Base-by-base conservation (phyloP, 1,140 invertebrate genomes). In the Varroa destructor region DNA sequence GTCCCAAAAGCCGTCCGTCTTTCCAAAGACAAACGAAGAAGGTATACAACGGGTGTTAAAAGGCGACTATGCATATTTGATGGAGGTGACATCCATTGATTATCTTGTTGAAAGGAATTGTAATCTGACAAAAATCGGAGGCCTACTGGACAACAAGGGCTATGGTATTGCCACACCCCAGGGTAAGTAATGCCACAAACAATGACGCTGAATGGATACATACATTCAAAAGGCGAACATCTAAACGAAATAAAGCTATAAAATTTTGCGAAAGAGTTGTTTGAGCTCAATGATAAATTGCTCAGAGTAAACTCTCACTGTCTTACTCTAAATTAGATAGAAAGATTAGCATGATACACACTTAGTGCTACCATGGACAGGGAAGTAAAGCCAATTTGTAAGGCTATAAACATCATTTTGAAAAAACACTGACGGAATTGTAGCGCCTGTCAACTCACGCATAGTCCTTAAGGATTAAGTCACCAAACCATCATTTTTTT, bases 91-190 rank as follows among this genome's bases (percentile, higher is more conserved):
- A 1, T 89, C 89, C 10, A 76, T 81, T 72, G 90, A 94, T 78
- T 94, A 93, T 78, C 88, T 90, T 54, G 88, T 91, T 6, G 90
- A 93, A 77, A 84, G 90, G 74, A 90, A 92, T 77, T 95, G 91
- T 77, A 88, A 93, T 75, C 83, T 94, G 1, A 91, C 89, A 2
- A 89, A 93, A 83, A 87, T 94, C 55, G 91, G 91, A 8, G 87
- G 89, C 46, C 86, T 92, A 80, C 80, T 95, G 40, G 91, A 94
- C 78, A 91, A 89, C 0, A 94, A 94, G 78, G 90, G 90, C 77
- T 93, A 93, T 78, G 91, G 91, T 58, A 91, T 94, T 73, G 91
- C 90, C n/a, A 88, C 91, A 82, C 89, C 89, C 55, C 89, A 89
- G 77, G 90, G 90, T 92, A 84, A 85, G 58, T 51, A 51, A 51